Evolutionary conservation across 2,113 vertebrate species (phyloP).

Genomic region (Tupaia tana): DNA sequence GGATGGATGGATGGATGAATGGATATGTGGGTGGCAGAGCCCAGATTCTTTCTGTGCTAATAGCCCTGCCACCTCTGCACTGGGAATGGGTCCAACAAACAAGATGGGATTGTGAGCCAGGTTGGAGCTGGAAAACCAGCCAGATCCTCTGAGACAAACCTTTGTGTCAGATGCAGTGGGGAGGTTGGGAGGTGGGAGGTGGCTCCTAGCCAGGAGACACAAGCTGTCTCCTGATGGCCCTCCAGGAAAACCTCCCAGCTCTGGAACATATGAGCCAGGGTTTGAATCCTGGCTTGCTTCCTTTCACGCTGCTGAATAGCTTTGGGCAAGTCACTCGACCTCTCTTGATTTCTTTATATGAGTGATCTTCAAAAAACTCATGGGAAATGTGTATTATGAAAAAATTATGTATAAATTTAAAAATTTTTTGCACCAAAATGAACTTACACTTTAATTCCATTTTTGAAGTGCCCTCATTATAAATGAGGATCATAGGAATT

Average conservation of each 20-base stretch:
- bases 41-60: conserved; percentile 11
- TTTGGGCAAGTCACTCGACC: not conserved
- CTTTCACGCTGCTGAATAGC: not conserved
- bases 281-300: not conserved
- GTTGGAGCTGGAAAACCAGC: conserved; percentile 27
- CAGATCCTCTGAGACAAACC: conserved; percentile 23
- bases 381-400: no score
- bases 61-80: not conserved
- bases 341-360: not conserved
- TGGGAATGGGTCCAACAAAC: conserved; percentile 23
- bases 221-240: conserved; percentile 44
- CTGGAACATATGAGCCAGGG: not conserved
- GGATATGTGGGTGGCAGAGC: not conserved
- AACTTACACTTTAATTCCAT: no score
- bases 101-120: conserved; percentile 30
- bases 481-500: not conserved
- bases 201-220: conserved; percentile 49
- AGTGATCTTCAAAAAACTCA: no score
- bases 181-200: not conserved
- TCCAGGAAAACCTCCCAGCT: not conserved
- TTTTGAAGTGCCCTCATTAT: no score
- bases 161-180: not conserved
- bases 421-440: no score
- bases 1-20: not conserved
- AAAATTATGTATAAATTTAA: no score